A percentile compares a stretch with the other conserved stretches of the same genome.
Evolutionary conservation across 2,113 vertebrate genomes (phyloP).

Genomic region (Malurus melanocephalus): DNA sequence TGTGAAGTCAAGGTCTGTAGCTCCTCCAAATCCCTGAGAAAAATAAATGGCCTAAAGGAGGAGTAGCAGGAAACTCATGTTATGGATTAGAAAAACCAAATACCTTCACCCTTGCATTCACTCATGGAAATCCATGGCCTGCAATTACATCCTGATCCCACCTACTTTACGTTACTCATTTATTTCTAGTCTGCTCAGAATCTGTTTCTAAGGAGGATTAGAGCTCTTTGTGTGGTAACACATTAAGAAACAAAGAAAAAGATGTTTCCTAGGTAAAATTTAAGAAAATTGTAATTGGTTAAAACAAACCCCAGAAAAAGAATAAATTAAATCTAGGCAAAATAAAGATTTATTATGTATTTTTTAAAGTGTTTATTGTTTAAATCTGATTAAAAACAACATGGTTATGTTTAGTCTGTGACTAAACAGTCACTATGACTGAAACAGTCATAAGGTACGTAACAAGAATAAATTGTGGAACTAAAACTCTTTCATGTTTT

Average conservation of each 20-base stretch:
- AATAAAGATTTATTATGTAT: not conserved
- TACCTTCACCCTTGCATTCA: not conserved
- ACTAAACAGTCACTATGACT: not conserved
- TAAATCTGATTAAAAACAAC: not conserved
- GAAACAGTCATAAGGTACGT: not conserved
- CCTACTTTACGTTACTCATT: not conserved
- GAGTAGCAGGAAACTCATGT: not conserved
- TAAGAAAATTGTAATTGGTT: not conserved
- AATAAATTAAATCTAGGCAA: not conserved
- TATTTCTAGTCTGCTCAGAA: not conserved
- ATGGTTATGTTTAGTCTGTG: not conserved
- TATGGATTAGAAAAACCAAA: not conserved
- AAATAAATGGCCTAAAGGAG: not conserved
- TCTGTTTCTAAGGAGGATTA: not conserved
- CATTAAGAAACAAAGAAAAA: not conserved
- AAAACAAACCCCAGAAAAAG: not conserved
- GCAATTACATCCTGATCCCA: not conserved
- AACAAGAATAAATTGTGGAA: not conserved
- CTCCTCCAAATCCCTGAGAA: not conserved
- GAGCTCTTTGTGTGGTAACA: not conserved
- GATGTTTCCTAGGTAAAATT: not conserved
- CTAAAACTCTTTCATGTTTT: not conserved
- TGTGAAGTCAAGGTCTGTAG: not conserved
- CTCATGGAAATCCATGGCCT: not conserved
- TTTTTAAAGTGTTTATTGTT: not conserved